phyloP scores from a whole-genome alignment of 2,113 vertebrate genomes.

The Lasiurus cinereus region DNA sequence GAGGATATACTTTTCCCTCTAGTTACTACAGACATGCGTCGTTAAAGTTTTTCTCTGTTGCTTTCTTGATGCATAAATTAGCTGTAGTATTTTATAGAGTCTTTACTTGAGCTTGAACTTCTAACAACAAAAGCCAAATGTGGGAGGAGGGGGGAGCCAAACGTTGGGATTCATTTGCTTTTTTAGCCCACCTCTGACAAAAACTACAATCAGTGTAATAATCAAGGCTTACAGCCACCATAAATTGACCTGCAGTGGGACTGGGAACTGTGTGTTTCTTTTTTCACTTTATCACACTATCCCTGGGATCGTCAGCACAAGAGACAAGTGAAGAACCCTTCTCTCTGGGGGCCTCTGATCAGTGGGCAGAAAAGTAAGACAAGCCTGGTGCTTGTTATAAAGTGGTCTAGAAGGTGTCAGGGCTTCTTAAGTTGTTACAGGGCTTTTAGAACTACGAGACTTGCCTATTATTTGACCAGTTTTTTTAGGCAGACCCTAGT shows the following conservation, averaged over 20 bases:
- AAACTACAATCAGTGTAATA: background rate
- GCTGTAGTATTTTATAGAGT: conserved; percentile 3
- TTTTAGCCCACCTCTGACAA: background rate
- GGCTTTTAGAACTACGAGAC: background rate
- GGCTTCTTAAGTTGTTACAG: background rate
- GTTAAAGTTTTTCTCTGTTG: background rate
- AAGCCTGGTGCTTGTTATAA: background rate
- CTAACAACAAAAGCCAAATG: background rate
- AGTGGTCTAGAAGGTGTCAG: background rate
- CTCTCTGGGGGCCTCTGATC: background rate
- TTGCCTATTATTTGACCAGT: background rate
- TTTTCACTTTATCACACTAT: background rate
- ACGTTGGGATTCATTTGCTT: conserved; percentile 3
- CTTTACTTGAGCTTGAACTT: conserved; percentile 33
- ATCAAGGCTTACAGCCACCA: background rate
- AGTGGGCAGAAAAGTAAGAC: background rate
- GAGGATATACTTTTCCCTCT: background rate
- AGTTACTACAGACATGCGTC: conserved; percentile 38
- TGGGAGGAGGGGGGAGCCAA: background rate
- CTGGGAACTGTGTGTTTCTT: background rate
- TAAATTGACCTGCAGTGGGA: background rate
- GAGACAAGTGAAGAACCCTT: background rate
- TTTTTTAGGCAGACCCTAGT: background rate
- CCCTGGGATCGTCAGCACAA: background rate
- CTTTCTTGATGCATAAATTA: conserved; percentile 30